Percentiles rank a stretch among this genome's conserved stretches.
Evolutionary conservation across 2,113 vertebrate genomes (phyloP).

Genomic region (western clawed frog (Xenopus tropicalis)): DNA sequence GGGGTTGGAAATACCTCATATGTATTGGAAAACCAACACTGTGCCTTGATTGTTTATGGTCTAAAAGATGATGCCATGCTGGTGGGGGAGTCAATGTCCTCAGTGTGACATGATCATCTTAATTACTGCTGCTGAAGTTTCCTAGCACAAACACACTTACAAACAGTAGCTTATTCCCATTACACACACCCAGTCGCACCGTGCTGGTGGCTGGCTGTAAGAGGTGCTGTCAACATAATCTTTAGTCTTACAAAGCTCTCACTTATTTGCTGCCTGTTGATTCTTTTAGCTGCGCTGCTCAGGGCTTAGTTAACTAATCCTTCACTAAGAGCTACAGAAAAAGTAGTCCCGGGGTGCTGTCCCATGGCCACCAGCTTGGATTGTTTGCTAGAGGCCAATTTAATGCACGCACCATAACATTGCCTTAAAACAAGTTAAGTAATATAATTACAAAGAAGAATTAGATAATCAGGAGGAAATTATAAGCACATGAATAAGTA

Average conservation of each 20-base stretch:
- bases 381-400: too few species aligned
- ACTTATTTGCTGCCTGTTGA: constrained; percentile 19
- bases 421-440: not conserved
- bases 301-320: not conserved
- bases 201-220: constrained; percentile 33
- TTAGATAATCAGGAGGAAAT: not conserved
- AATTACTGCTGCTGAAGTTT: constrained; percentile 40
- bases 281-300: constrained; percentile 1
- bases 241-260: constrained; percentile 25
- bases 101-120: constrained; percentile 34
- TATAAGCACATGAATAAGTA: not conserved
- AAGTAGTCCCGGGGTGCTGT: not conserved
- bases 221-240: constrained; percentile 38
- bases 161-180: constrained; percentile 37
- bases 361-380: not conserved
- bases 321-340: constrained; percentile 2
- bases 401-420: too few species aligned
- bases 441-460: constrained; percentile 3
- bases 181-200: constrained; percentile 16
- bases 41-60: constrained; percentile 13
- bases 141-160: constrained; percentile 39
- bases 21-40: constrained; percentile 16
- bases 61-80: constrained; percentile 29
- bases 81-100: constrained; percentile 22
- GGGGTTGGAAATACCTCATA: constrained; percentile 20